Evolutionary conservation across 2,113 vertebrate species (phyloP), one percentile per base, ranked within the genome.

Genomic region (Pseudorectes ferrugineus): DNA sequence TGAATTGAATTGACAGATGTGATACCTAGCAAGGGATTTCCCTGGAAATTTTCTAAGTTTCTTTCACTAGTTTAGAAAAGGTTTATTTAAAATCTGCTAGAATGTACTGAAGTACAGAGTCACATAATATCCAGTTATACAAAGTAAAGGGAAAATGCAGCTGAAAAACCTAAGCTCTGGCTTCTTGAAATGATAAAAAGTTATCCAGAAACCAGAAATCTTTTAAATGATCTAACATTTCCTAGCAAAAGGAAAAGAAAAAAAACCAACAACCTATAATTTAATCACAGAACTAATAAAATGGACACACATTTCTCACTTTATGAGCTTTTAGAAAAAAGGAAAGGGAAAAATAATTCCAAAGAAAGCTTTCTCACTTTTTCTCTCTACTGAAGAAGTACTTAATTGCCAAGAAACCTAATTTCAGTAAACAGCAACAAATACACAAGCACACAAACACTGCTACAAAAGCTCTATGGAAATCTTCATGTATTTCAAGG

Each of bases 51-150:
- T 91, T 93, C 84, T 93, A 9, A 68, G 95, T 96, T 95, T 96
- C 76, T 90, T 82, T 77, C 77, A 49, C 55, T 75, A 49, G 52
- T 92, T 95, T 82, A 92, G 49, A 96, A 84, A 85, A 96, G 29
- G 45, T 91, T 97, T 88, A 81, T 95, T 96, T 93, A 80, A 96
- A 97, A 95, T 83, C 57, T 80, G 43, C 71, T 94, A 73, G 71
- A 89, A 92, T 48, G 24, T 55, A 93, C 68, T 45, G 51, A 93
- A 88, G 70, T 59, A 28, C 20, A 79, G 36, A 42, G 22, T 83
- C 76, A 57, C 14, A 9, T 52, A 66, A 35, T 46, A 61, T 38
- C 78, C 73, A 48, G 29, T 48, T 40, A 31, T 11, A 15, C 4
- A 6, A 89, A 92, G 16, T 10, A 46, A 45, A 81, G 35, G 36